Percentiles rank a stretch among this genome's conserved stretches.
These are phyloP conservation scores for Trinectes maculatus DNA, from an alignment of 2,113 vertebrate genomes.

Conservation along the genomic window DNA sequence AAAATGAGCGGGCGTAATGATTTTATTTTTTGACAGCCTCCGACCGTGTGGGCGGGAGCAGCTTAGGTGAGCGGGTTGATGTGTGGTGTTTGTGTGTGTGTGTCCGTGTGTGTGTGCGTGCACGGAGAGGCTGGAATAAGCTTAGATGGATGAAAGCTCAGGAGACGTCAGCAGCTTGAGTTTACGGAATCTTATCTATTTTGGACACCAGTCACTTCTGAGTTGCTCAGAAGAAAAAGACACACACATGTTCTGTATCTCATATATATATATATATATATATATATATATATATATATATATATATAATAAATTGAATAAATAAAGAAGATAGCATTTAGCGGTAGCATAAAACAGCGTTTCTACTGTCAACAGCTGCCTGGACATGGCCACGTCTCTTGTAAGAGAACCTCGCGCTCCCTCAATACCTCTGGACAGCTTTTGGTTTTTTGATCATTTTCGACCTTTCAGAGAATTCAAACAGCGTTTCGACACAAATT, in stretches of 20 bases:
- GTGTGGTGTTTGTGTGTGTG: neutral
- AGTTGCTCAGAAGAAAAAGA: neutral
- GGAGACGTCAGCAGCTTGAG: conserved; percentile 28
- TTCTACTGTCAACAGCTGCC: neutral
- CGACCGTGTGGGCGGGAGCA: conserved; percentile 29
- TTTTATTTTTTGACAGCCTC: conserved; percentile 40
- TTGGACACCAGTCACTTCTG: conserved; percentile 9
- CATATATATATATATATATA: no score
- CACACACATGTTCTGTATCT: neutral
- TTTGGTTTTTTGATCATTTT: conserved; percentile 65
- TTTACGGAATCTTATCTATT: conserved; percentile 41
- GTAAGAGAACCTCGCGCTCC: neutral
- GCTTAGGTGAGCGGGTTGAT: conserved; percentile 42
- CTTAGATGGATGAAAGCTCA: conserved; percentile 32
- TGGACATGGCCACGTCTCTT: conserved; percentile 6
- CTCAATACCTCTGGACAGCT: conserved; percentile 23
- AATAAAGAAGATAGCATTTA: conserved; percentile 4
- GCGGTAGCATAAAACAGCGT: neutral
- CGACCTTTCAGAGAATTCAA: conserved; percentile 66
- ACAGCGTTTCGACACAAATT: conserved; percentile 62
- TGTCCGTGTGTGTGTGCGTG: neutral
- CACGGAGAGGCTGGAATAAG: conserved; percentile 8
- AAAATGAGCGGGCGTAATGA: conserved; percentile 33
- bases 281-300: no score
- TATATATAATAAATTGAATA: no score